Evolutionary conservation across 35 echinoderm and acorn worm species (phyloP).

Genomic region (Ophiothrix spiculata): DNA sequence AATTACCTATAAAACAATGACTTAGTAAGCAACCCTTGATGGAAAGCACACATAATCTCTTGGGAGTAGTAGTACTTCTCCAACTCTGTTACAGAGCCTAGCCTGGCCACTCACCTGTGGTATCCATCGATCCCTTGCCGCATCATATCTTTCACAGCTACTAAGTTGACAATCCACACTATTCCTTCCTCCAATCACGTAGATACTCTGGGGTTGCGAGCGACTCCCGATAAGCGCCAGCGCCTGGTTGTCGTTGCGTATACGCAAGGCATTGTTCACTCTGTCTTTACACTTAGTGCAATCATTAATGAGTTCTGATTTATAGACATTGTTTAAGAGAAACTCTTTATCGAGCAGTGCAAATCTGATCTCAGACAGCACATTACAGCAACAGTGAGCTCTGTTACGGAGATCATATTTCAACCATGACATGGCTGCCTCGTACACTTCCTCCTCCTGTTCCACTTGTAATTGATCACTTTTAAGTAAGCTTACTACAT

Average conservation of each 20-base stretch:
- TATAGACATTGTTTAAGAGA: conserved; percentile 74
- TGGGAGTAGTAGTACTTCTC: too few species aligned
- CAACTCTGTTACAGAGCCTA: too few species aligned
- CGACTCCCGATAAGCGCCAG: conserved; percentile 80
- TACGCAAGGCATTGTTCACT: conserved; percentile 68
- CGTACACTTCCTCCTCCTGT: conserved; percentile 88
- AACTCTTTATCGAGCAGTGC: conserved; percentile 87
- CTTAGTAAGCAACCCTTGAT: too few species aligned
- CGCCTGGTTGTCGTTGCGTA: conserved; percentile 96
- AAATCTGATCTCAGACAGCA: conserved; percentile 81
- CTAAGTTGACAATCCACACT: conserved; percentile 92
- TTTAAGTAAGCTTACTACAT: conserved; percentile 74
- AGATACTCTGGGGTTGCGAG: conserved; percentile 90
- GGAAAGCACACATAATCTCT: too few species aligned
- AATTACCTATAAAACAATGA: too few species aligned
- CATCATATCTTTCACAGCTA: conserved; percentile 93
- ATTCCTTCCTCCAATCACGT: conserved; percentile 80
- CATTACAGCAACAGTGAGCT: conserved; percentile 69
- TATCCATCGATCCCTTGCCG: conserved; percentile 76
- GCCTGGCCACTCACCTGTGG: conserved; percentile 90
- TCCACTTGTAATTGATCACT: conserved; percentile 93
- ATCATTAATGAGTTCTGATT: conserved; percentile 79
- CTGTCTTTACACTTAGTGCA: conserved; percentile 77
- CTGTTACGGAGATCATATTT: conserved; percentile 80
- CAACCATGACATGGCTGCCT: conserved; percentile 87